Evolutionary conservation across 1,140 invertebrate genomes (phyloP).

Genomic region (Drosophila eugracilis): DNA sequence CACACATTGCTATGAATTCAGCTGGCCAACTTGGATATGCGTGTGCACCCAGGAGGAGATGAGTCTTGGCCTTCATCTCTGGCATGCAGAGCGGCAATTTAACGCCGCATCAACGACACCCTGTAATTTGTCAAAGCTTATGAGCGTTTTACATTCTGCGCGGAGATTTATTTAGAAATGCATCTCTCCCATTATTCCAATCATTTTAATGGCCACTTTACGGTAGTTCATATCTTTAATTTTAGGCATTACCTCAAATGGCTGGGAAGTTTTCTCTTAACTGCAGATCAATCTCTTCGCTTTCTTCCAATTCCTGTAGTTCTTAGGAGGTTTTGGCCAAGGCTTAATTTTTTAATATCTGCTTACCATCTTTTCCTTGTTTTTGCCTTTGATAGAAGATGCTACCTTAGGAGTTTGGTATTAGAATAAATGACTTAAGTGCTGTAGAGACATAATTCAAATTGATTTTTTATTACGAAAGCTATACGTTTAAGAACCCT

Average conservation of each 20-base stretch:
- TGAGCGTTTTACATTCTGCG: constrained; percentile 37
- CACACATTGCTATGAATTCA: constrained; percentile 54
- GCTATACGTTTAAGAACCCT: too few relatives aligned
- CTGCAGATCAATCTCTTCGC: constrained; percentile 21
- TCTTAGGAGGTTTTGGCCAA: background rate
- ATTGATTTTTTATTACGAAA: too few relatives aligned
- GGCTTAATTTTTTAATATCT: background rate
- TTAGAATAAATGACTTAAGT: too few relatives aligned
- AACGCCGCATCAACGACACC: constrained; percentile 37
- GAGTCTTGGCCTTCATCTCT: constrained; percentile 2
- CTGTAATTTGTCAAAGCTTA: constrained; percentile 52
- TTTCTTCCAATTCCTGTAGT: constrained; percentile 23
- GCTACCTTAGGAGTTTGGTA: too few relatives aligned
- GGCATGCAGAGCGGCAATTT: constrained; percentile 59
- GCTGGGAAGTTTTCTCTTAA: constrained; percentile 13
- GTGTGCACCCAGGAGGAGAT: constrained; percentile 18
- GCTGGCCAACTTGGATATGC: constrained; percentile 42
- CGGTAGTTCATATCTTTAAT: constrained; percentile 10
- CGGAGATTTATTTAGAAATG: constrained; percentile 41
- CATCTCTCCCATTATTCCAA: constrained; percentile 32
- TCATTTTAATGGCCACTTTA: constrained; percentile 42
- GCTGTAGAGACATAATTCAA: too few relatives aligned
- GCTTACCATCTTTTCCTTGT: background rate
- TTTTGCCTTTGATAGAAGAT: too few relatives aligned
- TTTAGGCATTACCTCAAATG: constrained; percentile 28